Base-by-base conservation (phyloP, 2,113 vertebrate species). In the Todiramphus saurophagus region DNA sequence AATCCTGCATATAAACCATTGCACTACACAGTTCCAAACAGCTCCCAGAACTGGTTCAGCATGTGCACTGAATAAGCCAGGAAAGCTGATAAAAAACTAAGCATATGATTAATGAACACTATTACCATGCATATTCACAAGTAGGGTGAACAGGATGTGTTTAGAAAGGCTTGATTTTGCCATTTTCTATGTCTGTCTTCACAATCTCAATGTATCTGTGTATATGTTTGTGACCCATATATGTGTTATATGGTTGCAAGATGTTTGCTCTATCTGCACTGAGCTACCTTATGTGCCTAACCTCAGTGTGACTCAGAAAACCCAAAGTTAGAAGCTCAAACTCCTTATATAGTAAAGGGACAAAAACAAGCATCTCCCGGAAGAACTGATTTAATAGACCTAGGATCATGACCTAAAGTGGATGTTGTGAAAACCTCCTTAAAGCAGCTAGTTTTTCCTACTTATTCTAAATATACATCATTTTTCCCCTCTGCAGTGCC, bases 281-380 rank as follows among this genome's bases (percentile, higher is more conserved):
- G 64, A 81, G 66, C 43, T 33, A 62, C 41, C 55, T 48, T 15
- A 64, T 39, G 44, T 62, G 44, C n/a, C 72, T 81, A 73, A 94
- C 46, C 83, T 78, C 89, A 75, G 60, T 1, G 56, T 55, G 55
- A 83, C 21, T 78, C 94, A 95, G 80, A 93, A 95, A 92, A 91
- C 33, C 16, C 66, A 60, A 91, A 94, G 58, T 93, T 44, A 92
- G 91, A 90, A 92, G 73, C 77, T 96, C 39, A 60, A 89, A 59
- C 30, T 84, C 94, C 91, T 84, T 92, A 94, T 94, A 92, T 75
- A 97, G 94, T 89, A 91, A 91, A 91, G 69, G 43, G 27, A 95
- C 75, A 90, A 93, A 96, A 95, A 76, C 83, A 94, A 90, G 43
- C 4, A 2, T 39, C 86, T 90, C 68, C 80, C 4, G 2, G 86